Evolutionary conservation across 2,113 vertebrate genomes (phyloP), one percentile per base, ranked within the genome.

Genomic region (Collichthys lucidus): DNA sequence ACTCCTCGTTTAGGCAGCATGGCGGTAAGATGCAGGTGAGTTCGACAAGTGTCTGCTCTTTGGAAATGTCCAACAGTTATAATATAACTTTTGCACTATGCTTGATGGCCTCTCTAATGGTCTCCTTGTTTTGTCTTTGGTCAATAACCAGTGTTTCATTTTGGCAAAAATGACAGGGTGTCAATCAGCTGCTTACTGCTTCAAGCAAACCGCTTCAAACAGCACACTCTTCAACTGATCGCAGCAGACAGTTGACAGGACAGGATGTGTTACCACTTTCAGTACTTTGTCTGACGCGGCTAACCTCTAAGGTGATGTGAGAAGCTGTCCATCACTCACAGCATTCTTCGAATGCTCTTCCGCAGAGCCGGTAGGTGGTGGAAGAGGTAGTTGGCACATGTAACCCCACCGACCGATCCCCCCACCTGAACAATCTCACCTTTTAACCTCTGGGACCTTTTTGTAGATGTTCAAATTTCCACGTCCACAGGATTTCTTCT

Each of bases 181-280:
- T n/a, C 42, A 46, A 15, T 31, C 31, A 57, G 52, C 59, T 68
- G 4, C 16, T 9, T 4, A 5, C 47, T 26, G n/a, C 70, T 86
- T 68, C 40, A 22, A 53, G 52, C 42, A 20, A 31, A 4, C 3
- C 1, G 31, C 17, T 49, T 60, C 7, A 16, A 44, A 35, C 24
- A 31, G 40, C 61, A 24, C 11, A 6, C 31, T 19, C 44, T 60
- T 31, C 61, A 59, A 6, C 29, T 22, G 49, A 80, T 53, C 3
- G 3, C 35, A 67, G 11, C 50, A 52, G 77, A 66, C 63, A 72
- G 26, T 40, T 57, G 53, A 72, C 31, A 35, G 31, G 31, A 35
- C 31, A 56, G 40, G 29, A 47, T 63, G 70, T 79, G 22, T 55
- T 11, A 74, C 31, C 74, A 42, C 19, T 22, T 11, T 47, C 47